Evolutionary conservation across 2,888 invertebrate species (phyloP), one percentile per base, ranked within the genome.

Genomic region (Acanthacorydalis orientalis): DNA sequence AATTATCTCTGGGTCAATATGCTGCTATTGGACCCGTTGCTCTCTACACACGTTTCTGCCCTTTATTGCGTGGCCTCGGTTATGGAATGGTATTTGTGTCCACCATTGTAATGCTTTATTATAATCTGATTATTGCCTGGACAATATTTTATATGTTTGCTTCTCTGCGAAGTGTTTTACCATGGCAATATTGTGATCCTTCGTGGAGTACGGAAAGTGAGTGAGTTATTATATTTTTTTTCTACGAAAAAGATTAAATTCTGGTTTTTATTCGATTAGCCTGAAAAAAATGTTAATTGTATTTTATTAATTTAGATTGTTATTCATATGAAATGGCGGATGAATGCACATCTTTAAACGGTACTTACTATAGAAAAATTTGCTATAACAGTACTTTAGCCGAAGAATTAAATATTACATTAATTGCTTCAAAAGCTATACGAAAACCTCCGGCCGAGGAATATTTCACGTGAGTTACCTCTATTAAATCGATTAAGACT

Each of bases 1-100:
- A 88, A 62, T 67, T 86, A n/a, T 78, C 85, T 0, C 78, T 89
- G 51, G 88, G 88, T 1, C 88, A 89, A 62, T 89, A 82, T 60
- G 84, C 83, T 31, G 83, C 80, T 4, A 61, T 81, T 47, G 82
- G 81, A 9, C 86, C 87, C 0, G 82, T 86, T 12, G 83, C 83
- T 12, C 82, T 85, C 43, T 88, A 85, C 70, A 77, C 80, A 56
- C 77, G 80, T 56, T 83, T 88, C 61, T 86, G 82, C 53, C 83
- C 83, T 1, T 70, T 87, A 8, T 80, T 87, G 58, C 77, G 77
- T 52, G 83, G 82, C 9, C 64, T 83, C 11, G 83, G 83, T 48
- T 80, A 79, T 53, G 82, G 81, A 52, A 83, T 83, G 83, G 78
- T 83, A 50, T 75, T 81, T 51, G 78, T 83, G n/a, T 82, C 82